phyloP scores from a whole-genome alignment of 2,113 vertebrate species.

The Diadophis punctatus region DNA sequence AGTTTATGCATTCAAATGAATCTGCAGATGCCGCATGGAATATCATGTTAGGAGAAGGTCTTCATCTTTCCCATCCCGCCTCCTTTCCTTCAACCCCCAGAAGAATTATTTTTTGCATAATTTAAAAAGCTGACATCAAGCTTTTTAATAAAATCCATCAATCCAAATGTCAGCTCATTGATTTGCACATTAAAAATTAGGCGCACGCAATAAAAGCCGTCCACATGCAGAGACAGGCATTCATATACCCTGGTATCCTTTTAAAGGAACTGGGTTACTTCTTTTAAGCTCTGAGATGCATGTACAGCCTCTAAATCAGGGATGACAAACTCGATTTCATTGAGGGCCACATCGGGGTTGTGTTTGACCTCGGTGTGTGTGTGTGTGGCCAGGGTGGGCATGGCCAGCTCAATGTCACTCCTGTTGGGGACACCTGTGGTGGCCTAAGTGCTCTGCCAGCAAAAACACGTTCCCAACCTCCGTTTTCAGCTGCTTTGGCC shows the following conservation, averaged over 20 bases:
- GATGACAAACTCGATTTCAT: too few relatives aligned
- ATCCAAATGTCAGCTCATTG: neutral
- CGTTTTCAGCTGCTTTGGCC: too few relatives aligned
- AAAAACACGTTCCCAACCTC: too few relatives aligned
- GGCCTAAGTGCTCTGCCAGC: too few relatives aligned
- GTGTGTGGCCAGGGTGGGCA: too few relatives aligned
- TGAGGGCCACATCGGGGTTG: too few relatives aligned
- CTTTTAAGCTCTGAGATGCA: neutral
- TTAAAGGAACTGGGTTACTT: neutral
- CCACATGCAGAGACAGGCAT: neutral
- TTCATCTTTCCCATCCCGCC: neutral
- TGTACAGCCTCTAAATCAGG: neutral
- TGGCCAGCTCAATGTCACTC: too few relatives aligned
- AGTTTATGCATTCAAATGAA: neutral
- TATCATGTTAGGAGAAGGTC: neutral
- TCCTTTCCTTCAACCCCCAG: neutral
- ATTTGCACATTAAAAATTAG: neutral
- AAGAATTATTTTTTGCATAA: neutral
- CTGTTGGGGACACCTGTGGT: too few relatives aligned
- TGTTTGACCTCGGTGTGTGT: too few relatives aligned
- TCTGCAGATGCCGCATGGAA: neutral
- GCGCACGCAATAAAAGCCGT: neutral
- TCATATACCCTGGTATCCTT: neutral
- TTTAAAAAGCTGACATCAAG: neutral
- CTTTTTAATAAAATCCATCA: neutral